Evolutionary conservation across 1,140 invertebrate genomes (phyloP).

Genomic region (Parapsyche elsis): DNA sequence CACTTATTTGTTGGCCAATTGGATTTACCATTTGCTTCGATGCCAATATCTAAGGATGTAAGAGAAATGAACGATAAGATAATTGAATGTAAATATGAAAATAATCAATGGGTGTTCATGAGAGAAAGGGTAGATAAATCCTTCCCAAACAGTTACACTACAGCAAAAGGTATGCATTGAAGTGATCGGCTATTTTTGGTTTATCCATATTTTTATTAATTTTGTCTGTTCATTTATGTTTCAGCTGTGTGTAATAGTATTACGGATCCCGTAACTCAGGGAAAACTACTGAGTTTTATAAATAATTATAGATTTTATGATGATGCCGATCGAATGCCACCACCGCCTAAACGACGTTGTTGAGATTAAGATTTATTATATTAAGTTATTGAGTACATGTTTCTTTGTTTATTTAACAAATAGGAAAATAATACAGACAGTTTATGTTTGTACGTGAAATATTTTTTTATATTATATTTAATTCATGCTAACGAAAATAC

Average conservation of each 20-base stretch:
- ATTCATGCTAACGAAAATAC: too few species aligned
- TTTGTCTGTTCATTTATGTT: constrained; percentile 57
- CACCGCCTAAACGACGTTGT: constrained; percentile 63
- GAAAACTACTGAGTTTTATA: constrained; percentile 81
- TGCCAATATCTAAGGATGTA: constrained; percentile 82
- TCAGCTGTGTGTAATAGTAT: constrained; percentile 79
- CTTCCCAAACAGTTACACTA: constrained; percentile 89
- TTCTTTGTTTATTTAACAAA: too few species aligned
- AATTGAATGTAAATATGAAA: constrained; percentile 90
- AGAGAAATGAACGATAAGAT: constrained; percentile 92
- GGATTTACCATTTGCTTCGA: constrained; percentile 73
- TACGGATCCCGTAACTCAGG: constrained; percentile 82
- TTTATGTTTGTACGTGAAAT: too few species aligned
- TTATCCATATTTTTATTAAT: background rate
- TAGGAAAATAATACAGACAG: too few species aligned
- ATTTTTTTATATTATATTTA: too few species aligned
- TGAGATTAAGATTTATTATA: constrained; percentile 33
- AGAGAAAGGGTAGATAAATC: constrained; percentile 97
- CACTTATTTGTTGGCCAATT: constrained; percentile 83
- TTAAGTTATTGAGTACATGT: too few species aligned
- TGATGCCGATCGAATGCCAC: constrained; percentile 74
- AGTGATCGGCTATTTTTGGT: background rate
- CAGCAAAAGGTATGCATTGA: constrained; percentile 76
- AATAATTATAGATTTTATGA: constrained; percentile 71
- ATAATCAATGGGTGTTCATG: constrained; percentile 92